These are phyloP conservation scores for Aspidiotus destructor DNA, from an alignment of 2,888 invertebrate species.

Conservation along the genomic window DNA sequence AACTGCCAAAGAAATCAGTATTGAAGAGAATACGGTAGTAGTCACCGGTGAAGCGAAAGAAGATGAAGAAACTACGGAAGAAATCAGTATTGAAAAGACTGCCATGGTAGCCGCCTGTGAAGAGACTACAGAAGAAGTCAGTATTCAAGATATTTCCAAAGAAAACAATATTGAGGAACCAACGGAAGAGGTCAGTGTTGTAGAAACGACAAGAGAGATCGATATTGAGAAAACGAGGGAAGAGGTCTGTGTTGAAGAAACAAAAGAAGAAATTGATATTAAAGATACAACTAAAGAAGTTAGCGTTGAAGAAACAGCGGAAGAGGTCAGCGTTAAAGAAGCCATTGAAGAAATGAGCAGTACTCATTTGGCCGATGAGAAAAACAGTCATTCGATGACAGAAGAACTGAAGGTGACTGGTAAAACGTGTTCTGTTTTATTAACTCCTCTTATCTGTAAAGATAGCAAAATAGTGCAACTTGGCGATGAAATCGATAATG, in stretches of 20 bases:
- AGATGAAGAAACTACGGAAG: background rate
- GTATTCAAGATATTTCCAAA: background rate
- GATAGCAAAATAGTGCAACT: too few species aligned
- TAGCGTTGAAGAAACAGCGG: too few species aligned
- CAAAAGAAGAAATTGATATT: background rate
- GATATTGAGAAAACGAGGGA: background rate
- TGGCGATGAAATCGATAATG: too few species aligned
- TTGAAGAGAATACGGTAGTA: background rate
- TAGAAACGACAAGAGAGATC: conserved; percentile 6
- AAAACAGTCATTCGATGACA: background rate
- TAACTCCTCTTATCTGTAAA: too few species aligned
- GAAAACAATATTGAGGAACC: background rate
- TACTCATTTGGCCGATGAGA: background rate
- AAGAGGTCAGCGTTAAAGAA: background rate
- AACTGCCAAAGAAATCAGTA: background rate
- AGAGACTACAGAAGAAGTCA: conserved; percentile 3
- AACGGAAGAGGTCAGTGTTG: background rate
- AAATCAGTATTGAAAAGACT: background rate
- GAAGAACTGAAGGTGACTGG: too few species aligned
- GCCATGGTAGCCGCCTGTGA: background rate
- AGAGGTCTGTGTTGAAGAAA: background rate
- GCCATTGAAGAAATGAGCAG: background rate
- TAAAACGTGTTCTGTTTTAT: too few species aligned
- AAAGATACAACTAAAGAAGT: too few species aligned
- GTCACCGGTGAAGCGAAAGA: background rate